Evolutionary conservation across 2,888 invertebrate genomes (phyloP), one percentile per base, ranked within the genome.

Genomic region (Drosophila colorata): DNA sequence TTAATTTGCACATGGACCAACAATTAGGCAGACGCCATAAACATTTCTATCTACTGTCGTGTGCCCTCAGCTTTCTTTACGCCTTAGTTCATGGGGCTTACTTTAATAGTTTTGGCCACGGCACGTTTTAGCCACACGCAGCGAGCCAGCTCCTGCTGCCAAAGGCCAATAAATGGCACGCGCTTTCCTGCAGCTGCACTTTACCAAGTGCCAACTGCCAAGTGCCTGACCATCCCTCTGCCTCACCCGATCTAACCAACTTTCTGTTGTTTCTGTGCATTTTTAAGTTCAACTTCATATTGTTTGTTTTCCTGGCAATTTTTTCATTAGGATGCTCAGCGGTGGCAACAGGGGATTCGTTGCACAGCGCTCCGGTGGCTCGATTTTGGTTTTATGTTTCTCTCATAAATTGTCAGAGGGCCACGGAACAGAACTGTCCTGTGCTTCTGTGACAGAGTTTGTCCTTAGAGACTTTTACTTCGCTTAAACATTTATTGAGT

Each of bases 131-230:
- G 69, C 74, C 64, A 47, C 38, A 43, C 53, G 58, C 52, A 41
- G 41, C 49, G 37, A 37, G 16, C 31, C 53, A 60, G 25, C 47
- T 48, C n/a, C 20, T 49, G 31, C 72, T 74, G 72, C 69, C 63
- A 77, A 84, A 67, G 52, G 49, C 66, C 46, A 69, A 69, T 63
- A 80, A 84, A 85, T 75, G 70, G 49, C 79, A 69, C 64, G 49
- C 74, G 59, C 51, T 53, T 35, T 47, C 31, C 40, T 38, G 33
- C 37, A 52, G 35, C 38, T 38, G 64, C 73, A 73, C 43, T 72
- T 51, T 55, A 31, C 25, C 46, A 18, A 41, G 2, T 69, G 69
- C 60, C 33, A 43, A 56, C n/a, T 51, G 40, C 53, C 38, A 53
- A 58, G 31, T 58, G 56, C 55, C 33, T n/a, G 4, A n/a, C 35